These are phyloP conservation scores for Podabrus alpinus DNA, from an alignment of 2,888 invertebrate genomes.

Conservation along the genomic window DNA sequence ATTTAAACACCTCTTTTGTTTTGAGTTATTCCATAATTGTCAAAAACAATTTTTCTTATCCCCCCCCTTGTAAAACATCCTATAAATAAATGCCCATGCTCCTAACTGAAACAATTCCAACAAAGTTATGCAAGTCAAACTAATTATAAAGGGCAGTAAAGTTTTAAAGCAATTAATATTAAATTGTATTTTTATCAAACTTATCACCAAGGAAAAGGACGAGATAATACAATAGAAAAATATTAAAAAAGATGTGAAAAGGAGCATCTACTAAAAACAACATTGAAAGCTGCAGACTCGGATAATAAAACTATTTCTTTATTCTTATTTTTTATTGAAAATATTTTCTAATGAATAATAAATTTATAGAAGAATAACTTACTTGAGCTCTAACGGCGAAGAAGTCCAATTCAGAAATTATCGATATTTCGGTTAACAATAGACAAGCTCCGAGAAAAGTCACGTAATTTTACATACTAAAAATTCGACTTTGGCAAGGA, in stretches of 20 bases:
- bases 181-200: not conserved
- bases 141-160: not conserved
- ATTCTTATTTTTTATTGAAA: not conserved
- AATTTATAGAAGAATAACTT: not conserved
- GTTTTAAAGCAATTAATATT: not conserved
- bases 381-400: not conserved
- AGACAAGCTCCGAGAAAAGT: not conserved
- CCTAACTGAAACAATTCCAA: too few relatives aligned
- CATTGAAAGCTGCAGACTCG: not conserved
- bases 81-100: too few relatives aligned
- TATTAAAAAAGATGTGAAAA: not conserved
- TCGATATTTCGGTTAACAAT: not conserved
- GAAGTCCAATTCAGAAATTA: not conserved
- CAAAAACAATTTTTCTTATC: too few relatives aligned
- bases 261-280: not conserved
- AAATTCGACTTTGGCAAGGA: not conserved
- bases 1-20: too few relatives aligned
- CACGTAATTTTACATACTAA: not conserved
- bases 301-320: not conserved
- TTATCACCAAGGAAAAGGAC: not conserved
- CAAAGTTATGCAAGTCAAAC: not conserved
- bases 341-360: not conserved
- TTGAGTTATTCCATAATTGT: too few relatives aligned
- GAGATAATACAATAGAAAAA: not conserved
- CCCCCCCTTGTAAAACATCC: too few relatives aligned